Percentiles rank a stretch among this genome's conserved stretches.
Evolutionary conservation across 2,113 vertebrate genomes (phyloP).

Genomic region (Myotis yumanensis): DNA sequence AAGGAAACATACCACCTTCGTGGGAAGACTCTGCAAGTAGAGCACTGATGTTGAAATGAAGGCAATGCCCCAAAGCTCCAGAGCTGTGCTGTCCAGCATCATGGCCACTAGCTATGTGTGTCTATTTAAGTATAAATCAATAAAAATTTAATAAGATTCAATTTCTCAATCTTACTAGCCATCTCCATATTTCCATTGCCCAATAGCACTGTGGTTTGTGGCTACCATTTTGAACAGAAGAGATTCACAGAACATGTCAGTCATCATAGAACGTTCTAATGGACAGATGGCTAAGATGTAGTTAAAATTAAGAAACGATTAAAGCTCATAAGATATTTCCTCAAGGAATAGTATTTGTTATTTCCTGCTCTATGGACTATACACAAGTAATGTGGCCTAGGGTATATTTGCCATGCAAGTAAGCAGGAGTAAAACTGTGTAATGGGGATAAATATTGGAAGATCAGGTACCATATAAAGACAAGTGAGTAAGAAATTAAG

Average conservation of each 20-base stretch:
- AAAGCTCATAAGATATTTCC: background rate
- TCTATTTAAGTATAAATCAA: background rate
- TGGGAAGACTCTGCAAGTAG: background rate
- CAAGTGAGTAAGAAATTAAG: background rate
- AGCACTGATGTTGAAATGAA: background rate
- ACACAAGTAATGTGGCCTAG: background rate
- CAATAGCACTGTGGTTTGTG: background rate
- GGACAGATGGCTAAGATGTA: background rate
- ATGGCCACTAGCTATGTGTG: background rate
- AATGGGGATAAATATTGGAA: background rate
- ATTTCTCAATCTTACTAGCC: background rate
- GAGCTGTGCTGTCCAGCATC: accelerated
- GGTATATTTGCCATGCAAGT: background rate
- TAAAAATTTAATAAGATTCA: background rate
- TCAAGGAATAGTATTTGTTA: background rate
- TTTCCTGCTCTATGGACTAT: background rate
- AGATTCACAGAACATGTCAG: background rate
- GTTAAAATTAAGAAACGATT: background rate
- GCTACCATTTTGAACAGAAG: background rate
- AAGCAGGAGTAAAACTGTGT: background rate
- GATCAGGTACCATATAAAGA: background rate
- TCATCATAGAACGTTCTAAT: background rate
- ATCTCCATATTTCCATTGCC: background rate
- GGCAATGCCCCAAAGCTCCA: background rate
- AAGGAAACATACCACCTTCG: background rate